Percentiles rank a stretch among this genome's conserved stretches.
phyloP scores from a whole-genome alignment of 2,113 vertebrate species.

The Gadus chalcogrammus region DNA sequence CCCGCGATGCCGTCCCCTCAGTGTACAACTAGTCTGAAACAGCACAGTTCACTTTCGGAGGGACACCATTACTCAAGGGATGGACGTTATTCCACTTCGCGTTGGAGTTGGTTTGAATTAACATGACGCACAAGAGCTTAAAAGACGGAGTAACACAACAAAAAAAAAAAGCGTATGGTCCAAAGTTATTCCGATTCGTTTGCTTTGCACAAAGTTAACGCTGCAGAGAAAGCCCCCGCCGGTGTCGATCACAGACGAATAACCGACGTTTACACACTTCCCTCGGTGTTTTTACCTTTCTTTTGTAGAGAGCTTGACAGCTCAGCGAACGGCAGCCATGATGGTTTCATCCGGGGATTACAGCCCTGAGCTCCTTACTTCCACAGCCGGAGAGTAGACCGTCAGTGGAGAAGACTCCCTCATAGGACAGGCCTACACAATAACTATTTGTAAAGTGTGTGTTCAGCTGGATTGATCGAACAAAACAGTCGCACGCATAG shows the following conservation, averaged over 20 bases:
- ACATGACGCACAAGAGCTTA: constrained; percentile 52
- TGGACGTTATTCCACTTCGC: neutral
- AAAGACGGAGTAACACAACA: constrained; percentile 54
- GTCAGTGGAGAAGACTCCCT: neutral
- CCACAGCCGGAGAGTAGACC: constrained; percentile 3
- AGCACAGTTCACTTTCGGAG: too few species aligned
- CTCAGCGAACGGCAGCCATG: constrained; percentile 74
- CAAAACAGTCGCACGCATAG: too few species aligned
- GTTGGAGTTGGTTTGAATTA: constrained; percentile 47
- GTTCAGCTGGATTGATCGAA: too few species aligned
- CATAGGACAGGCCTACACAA: constrained; percentile 22
- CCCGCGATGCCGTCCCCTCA: too few species aligned
- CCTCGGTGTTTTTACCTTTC: constrained; percentile 50
- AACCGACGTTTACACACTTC: constrained; percentile 10
- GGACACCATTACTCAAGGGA: too few species aligned
- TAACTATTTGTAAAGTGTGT: neutral
- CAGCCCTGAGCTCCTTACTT: constrained; percentile 61
- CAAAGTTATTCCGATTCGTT: constrained; percentile 33
- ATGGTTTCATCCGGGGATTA: constrained; percentile 72
- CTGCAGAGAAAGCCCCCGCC: neutral
- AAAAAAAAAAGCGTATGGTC: constrained; percentile 30
- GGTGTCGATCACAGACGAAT: neutral
- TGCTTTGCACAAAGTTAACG: constrained; percentile 1
- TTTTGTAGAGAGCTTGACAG: constrained; percentile 71
- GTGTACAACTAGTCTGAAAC: too few species aligned